Percentiles rank a stretch among this genome's conserved stretches.
These are phyloP conservation scores for Ciconia boyciana DNA, from an alignment of 2,113 vertebrate genomes.

Conservation along the genomic window DNA sequence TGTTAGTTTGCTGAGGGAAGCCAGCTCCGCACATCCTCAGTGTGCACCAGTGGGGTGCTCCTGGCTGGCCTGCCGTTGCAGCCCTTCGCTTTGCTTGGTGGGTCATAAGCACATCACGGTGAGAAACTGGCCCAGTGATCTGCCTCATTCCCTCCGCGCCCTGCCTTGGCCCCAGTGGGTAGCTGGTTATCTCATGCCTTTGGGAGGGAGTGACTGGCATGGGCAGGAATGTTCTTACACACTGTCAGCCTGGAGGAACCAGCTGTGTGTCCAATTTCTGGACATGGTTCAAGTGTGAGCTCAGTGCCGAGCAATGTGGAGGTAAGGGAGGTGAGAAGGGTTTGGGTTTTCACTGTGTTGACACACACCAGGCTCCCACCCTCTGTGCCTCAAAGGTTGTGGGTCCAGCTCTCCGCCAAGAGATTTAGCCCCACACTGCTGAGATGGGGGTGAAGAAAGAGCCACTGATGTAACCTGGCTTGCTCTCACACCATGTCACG, in stretches of 20 bases:
- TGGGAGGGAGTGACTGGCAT: slow-evolving; percentile 70
- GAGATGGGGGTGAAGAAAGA: neutral
- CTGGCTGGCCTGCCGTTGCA: accelerated
- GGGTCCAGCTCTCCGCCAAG: neutral
- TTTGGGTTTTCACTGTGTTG: neutral
- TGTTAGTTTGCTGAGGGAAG: neutral
- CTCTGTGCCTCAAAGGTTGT: neutral
- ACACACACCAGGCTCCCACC: neutral
- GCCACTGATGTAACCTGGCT: neutral
- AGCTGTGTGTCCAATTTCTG: slow-evolving; percentile 78
- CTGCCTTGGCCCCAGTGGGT: slow-evolving; percentile 22
- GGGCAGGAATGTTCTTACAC: slow-evolving; percentile 66
- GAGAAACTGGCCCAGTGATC: neutral
- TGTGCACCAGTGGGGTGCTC: accelerated
- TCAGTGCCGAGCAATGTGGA: slow-evolving; percentile 57
- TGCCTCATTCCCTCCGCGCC: neutral
- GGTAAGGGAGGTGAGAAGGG: slow-evolving; percentile 67
- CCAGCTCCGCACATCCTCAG: neutral
- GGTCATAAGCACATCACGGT: accelerated
- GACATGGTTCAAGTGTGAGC: slow-evolving; percentile 65
- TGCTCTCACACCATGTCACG: accelerated
- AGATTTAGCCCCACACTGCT: neutral
- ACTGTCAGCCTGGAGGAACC: slow-evolving; percentile 60
- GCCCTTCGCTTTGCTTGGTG: neutral
- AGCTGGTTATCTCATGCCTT: slow-evolving; percentile 63